Evolutionary conservation across 1,140 invertebrate species (phyloP).

Genomic region (Euwallacea similis): DNA sequence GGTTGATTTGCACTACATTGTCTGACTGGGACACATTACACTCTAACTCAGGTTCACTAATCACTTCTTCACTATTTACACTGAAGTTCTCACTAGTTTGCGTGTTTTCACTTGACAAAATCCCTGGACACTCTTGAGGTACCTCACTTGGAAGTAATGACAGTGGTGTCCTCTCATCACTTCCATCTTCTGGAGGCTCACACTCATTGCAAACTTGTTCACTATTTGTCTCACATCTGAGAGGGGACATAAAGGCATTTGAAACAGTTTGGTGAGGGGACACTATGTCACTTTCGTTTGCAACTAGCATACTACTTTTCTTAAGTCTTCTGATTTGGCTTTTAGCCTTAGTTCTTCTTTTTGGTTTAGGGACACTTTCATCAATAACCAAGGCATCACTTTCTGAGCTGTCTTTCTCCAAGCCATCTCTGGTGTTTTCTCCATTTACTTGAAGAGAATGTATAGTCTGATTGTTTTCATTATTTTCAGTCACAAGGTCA

Average conservation of each 20-base stretch:
- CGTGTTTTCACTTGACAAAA: constrained; percentile 19
- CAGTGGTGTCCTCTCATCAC: neutral
- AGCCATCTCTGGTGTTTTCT: constrained; percentile 36
- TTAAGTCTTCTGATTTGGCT: constrained; percentile 1
- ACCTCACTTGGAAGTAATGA: constrained; percentile 6
- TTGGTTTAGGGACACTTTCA: constrained; percentile 46
- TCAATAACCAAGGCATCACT: constrained; percentile 51
- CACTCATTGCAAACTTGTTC: no score
- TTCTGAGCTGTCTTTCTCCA: constrained; percentile 48
- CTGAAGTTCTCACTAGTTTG: neutral
- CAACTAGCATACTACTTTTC: constrained; percentile 8
- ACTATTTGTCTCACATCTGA: no score
- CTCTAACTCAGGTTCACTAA: no score
- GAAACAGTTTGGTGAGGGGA: no score
- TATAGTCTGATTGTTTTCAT: constrained; percentile 31
- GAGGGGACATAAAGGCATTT: no score
- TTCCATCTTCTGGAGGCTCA: no score
- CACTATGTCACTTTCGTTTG: neutral
- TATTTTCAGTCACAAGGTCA: constrained; percentile 35
- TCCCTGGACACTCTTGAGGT: neutral
- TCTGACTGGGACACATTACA: neutral
- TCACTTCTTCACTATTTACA: no score
- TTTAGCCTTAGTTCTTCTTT: constrained; percentile 19
- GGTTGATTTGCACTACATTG: constrained; percentile 7
- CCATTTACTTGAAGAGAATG: constrained; percentile 42